Evolutionary conservation across 2,888 invertebrate genomes (phyloP).

Genomic region (Orchestes rusci): DNA sequence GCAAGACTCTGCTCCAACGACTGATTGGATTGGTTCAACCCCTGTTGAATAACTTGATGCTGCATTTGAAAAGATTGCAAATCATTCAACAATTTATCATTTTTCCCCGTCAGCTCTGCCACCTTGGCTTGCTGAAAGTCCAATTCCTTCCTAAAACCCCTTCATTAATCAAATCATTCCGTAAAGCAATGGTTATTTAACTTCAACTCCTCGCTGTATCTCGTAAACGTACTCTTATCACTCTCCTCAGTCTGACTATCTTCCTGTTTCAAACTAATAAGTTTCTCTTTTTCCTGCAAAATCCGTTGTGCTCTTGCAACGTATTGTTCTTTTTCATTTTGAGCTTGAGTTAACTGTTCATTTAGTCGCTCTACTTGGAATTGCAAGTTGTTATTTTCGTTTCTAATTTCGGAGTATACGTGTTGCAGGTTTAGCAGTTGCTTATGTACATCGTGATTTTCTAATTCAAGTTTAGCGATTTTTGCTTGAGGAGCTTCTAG

Average conservation of each 20-base stretch:
- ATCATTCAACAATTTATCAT: slow-evolving; percentile 46
- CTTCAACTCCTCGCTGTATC: slow-evolving; percentile 38
- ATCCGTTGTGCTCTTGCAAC: slow-evolving; percentile 72
- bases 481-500: slow-evolving; percentile 33
- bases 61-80: slow-evolving; percentile 40
- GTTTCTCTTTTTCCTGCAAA: slow-evolving; percentile 67
- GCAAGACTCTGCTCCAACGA: slow-evolving; percentile 40
- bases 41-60: slow-evolving; percentile 41
- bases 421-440: slow-evolving; percentile 39
- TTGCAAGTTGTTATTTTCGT: slow-evolving; percentile 37
- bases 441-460: slow-evolving; percentile 37
- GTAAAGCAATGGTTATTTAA: too few species aligned
- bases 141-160: slow-evolving; percentile 40
- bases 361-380: slow-evolving; percentile 36
- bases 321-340: slow-evolving; percentile 63
- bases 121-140: slow-evolving; percentile 45
- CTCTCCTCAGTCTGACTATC: slow-evolving; percentile 24
- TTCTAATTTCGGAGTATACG: slow-evolving; percentile 37
- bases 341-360: slow-evolving; percentile 33
- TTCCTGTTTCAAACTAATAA: slow-evolving; percentile 47
- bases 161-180: too few species aligned
- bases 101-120: slow-evolving; percentile 44
- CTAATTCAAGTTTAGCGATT: slow-evolving; percentile 35
- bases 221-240: slow-evolving; percentile 28
- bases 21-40: slow-evolving; percentile 39